A percentile compares a stretch with the other conserved stretches of the same genome.
Conservation (phyloP, 2,888 invertebrate genomes). For the Amphipyra tragopoginis region DNA sequence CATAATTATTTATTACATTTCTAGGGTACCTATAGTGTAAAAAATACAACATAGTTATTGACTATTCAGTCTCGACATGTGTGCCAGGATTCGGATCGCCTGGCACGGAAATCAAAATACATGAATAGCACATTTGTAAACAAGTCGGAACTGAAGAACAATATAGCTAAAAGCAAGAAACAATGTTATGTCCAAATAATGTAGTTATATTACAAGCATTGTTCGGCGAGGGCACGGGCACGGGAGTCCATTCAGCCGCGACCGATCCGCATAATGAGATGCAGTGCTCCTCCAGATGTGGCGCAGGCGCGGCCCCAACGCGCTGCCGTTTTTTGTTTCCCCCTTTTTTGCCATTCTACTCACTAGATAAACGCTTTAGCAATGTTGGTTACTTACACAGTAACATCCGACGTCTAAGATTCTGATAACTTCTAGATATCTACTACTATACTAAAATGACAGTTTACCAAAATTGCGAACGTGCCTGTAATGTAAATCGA, state of each 20-base stretch:
- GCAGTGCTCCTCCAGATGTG: constrained; percentile 87
- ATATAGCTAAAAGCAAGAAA: constrained; percentile 51
- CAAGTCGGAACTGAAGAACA: constrained; percentile 38
- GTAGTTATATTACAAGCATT: constrained; percentile 69
- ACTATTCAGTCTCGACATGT: background rate
- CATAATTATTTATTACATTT: too few relatives aligned
- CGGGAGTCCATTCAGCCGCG: constrained; percentile 80
- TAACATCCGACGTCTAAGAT: constrained; percentile 17
- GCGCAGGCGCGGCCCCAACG: constrained; percentile 84
- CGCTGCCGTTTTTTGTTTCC: constrained; percentile 80
- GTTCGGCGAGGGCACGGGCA: constrained; percentile 71
- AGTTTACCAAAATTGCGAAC: too few relatives aligned
- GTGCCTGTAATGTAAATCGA: too few relatives aligned
- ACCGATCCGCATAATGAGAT: constrained; percentile 86
- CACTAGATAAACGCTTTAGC: constrained; percentile 56
- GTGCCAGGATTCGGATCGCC: background rate
- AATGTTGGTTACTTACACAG: constrained; percentile 43
- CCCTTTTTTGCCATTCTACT: constrained; percentile 56
- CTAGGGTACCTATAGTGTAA: too few relatives aligned
- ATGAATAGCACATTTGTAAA: constrained; percentile 20
- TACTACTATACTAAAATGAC: too few relatives aligned
- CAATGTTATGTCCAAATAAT: constrained; percentile 58
- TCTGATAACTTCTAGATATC: background rate
- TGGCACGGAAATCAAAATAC: constrained; percentile 21
- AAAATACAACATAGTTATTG: background rate